phyloP scores from a whole-genome alignment of 1,140 invertebrate species.

The Dinothrombium tinctorium region DNA sequence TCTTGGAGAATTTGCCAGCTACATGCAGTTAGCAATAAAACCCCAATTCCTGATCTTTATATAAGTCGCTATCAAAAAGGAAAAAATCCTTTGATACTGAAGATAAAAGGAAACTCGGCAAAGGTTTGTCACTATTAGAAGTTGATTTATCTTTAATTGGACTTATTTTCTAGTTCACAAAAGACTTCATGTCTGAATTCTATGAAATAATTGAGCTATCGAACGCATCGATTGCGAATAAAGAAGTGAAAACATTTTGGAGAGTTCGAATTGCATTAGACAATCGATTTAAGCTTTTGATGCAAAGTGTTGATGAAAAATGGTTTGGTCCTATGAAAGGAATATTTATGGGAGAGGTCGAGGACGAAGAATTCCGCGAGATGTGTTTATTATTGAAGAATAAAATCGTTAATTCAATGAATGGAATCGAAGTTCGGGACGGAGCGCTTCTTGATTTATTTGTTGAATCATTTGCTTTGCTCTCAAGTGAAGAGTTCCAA shows the following conservation, averaged over 20 bases:
- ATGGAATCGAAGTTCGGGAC: background rate
- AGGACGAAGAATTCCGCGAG: constrained; percentile 22
- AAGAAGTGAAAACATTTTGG: constrained; percentile 13
- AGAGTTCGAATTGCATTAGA: constrained; percentile 9
- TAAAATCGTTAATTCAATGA: background rate
- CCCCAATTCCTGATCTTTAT: constrained; percentile 1
- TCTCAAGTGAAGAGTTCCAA: background rate
- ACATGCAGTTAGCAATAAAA: background rate
- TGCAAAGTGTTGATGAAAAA: constrained; percentile 29
- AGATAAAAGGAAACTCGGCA: constrained; percentile 5
- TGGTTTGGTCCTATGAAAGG: constrained; percentile 37
- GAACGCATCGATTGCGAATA: constrained; percentile 10
- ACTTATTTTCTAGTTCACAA: constrained; percentile 7
- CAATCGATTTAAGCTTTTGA: constrained; percentile 6
- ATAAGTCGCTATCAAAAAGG: constrained; percentile 6
- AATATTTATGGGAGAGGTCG: constrained; percentile 29
- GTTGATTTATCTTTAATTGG: background rate
- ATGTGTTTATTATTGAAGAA: constrained; percentile 5
- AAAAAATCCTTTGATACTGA: constrained; percentile 5
- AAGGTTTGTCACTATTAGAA: constrained; percentile 5
- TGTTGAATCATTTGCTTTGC: constrained; percentile 5
- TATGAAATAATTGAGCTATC: constrained; percentile 11
- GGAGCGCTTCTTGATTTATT: constrained; percentile 2
- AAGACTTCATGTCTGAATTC: constrained; percentile 12
- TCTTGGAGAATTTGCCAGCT: constrained; percentile 9